A percentile compares a stretch with the other conserved stretches of the same genome.
Conservation (phyloP, 2,113 vertebrate genomes). For the Pseudonaja textilis region DNA sequence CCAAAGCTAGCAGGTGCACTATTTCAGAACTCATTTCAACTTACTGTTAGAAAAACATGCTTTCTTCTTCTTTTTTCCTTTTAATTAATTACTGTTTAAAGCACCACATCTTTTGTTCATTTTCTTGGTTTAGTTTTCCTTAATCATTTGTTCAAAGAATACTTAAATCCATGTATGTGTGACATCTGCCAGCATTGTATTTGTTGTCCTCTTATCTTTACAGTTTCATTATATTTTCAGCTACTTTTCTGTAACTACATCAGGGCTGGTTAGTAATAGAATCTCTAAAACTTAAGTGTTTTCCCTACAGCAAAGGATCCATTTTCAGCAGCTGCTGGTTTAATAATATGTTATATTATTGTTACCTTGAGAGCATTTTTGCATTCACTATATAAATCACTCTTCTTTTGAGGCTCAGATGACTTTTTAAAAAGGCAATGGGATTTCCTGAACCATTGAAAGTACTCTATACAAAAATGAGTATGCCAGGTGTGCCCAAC, state of each 20-base stretch:
- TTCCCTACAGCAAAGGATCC: background rate
- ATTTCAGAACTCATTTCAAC: conserved; percentile 6
- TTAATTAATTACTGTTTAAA: background rate
- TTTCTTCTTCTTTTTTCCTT: conserved; percentile 8
- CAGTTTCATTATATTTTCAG: conserved; percentile 24
- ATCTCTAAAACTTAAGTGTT: conserved; percentile 1
- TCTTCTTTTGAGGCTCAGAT: background rate
- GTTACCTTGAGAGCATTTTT: background rate
- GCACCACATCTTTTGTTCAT: background rate
- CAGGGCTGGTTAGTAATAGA: background rate
- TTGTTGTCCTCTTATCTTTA: conserved; percentile 9
- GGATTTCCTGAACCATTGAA: background rate
- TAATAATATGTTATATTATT: conserved; percentile 3
- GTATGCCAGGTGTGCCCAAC: background rate
- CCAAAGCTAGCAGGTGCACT: background rate
- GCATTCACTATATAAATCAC: conserved; percentile 3
- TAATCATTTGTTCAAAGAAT: conserved; percentile 41
- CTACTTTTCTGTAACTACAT: background rate
- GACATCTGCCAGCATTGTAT: background rate
- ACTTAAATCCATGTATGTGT: conserved; percentile 17
- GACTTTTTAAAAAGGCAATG: background rate
- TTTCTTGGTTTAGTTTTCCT: conserved; percentile 24
- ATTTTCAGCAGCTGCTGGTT: background rate
- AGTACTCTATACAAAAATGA: background rate
- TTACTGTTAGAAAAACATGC: conserved; percentile 26